Evolutionary conservation across 2,113 vertebrate genomes (phyloP), one percentile per base, ranked within the genome.

Genomic region (Cololabis saira): DNA sequence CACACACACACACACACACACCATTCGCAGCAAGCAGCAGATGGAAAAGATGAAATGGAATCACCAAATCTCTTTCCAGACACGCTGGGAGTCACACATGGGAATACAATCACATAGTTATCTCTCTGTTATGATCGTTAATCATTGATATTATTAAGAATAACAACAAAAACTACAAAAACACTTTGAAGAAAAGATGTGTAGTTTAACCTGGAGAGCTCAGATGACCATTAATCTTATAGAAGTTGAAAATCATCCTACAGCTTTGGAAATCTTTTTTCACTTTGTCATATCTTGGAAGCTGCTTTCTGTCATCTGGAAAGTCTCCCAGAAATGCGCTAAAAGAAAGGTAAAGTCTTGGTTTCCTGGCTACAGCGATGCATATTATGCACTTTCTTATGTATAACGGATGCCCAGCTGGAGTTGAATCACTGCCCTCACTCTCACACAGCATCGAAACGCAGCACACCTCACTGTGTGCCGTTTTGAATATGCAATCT

Each of bases 31-130:
- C 73, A 71, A 65, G 80, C 70, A 48, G 51, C 89, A 77, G 80
- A 83, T 68, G 87, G 82, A 83, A 85, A 84, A 73, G 60, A 52
- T 66, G 47, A 81, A 37, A 40, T 76, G 79, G 77, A 82, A 70
- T 85, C 48, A 45, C 50, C 69, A 59, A 75, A 61, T 77, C 65
- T 74, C 53, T 74, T 81, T 82, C 84, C 63, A 81, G 80, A 67
- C 55, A 11, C 63, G 52, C 50, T 74, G 61, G 19, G 50, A 72
- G 37, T 72, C 53, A 62, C 77, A 83, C 78, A 43, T 67, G 66
- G 76, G 72, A 83, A 70, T 62, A 59, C 44, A 73, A 77, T 81
- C 64, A 72, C 43, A 70, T 76, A 71, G 60, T 60, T 44, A 42
- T 80, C 67, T 77, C 72, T 45, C 68, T 76, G 63, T 77, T 71